Base-by-base conservation (phyloP, 1,140 invertebrate genomes). In the Bombus pyrosoma region DNA sequence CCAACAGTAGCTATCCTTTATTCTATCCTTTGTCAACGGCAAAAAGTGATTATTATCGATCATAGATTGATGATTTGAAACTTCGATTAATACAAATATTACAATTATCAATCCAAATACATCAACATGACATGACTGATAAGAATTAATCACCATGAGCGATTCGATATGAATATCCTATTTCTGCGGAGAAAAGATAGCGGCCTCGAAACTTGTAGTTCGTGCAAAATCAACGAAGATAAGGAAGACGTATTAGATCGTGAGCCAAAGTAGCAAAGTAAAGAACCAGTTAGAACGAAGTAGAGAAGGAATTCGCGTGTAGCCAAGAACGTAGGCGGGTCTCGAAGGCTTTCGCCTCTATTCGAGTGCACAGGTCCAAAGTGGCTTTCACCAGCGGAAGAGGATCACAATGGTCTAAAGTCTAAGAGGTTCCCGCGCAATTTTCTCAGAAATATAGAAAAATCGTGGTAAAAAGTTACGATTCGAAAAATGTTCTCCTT, bases 271-370 rank as follows among this genome's bases (percentile, higher is more conserved):
- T 37, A 76, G 59, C 53, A 32, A 76, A 59, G 32, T 59, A 59
- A 22, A 76, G 73, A 75, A 59, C 39, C 57, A 47, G 72, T 41
- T 59, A 34, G 22, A 79, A 79, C 82, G 12, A 87, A 80, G 78
- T 87, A 78, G 87, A 86, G 78, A 84, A 87, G 85, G 80, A 82
- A 82, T 73, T 87, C 66, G 59, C 85, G 77, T 81, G 76, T 78
- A 77, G 22, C 41, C 25, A 32, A 41, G 34, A 78, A 90, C 88
- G 88, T 90, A 89, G 89, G 88, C 89, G 89, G 79, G 71, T 47
- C 89, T 74, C 79, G n/a, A 85, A 89, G 77, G 81, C 86, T 90
- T 90, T 90, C 89, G 81, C 83, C 81, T 86, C 73, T 86, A 43
- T 79, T 64, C 57, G 47, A 69, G 71, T 62, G 34, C 25, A n/a